Base-by-base conservation (phyloP, 2,113 vertebrate species). In the Equus przewalskii region DNA sequence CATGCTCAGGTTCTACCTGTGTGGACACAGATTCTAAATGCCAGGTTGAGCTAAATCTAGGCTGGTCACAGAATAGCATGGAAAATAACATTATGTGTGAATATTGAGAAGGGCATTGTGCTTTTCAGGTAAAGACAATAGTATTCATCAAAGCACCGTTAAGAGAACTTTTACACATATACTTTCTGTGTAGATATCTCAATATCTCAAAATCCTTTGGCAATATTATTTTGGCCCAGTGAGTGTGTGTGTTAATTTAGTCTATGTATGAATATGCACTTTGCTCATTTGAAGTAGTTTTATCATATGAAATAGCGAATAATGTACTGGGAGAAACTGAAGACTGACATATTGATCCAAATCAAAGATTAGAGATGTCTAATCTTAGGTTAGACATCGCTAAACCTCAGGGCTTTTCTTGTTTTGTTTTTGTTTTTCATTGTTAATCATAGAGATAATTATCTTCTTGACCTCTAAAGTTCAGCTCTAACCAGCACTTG, bases 351-450 rank as follows among this genome's bases (percentile, higher is more conserved):
- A 54, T 14, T 14, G 51, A 54, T 15, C 51, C 51, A 54, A 54
- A 54, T 15, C 51, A 16, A 54, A 54, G 51, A 54, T 14, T 54
- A 14, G 51, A 54, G 51, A 14, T 14, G 51, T 14, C 51, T 54
- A 54, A 54, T 54, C 51, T 54, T 54, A 54, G 51, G 51, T 54
- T 81, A 89, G 54, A 92, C 5, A 72, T 75, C 30, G 54, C 19
- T 54, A 93, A 69, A 10, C 56, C 28, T 95, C 22, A 56, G 67
- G 7, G 3, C 5, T 58, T 80, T 95, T 51, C 56, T 81, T 56
- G n/a, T 78, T 90, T 78, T 75, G 64, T 33, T 93, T 87, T 78
- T 62, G 56, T 73, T 93, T 54, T 91, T 62, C 64, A 62, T 72
- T 36, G 72, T 95, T 91, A 97, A 65, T 49, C 65, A 56, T 2